Percentiles rank a stretch among this genome's conserved stretches.
Evolutionary conservation across 2,888 invertebrate species (phyloP).

Genomic region (Anaspis maculata): DNA sequence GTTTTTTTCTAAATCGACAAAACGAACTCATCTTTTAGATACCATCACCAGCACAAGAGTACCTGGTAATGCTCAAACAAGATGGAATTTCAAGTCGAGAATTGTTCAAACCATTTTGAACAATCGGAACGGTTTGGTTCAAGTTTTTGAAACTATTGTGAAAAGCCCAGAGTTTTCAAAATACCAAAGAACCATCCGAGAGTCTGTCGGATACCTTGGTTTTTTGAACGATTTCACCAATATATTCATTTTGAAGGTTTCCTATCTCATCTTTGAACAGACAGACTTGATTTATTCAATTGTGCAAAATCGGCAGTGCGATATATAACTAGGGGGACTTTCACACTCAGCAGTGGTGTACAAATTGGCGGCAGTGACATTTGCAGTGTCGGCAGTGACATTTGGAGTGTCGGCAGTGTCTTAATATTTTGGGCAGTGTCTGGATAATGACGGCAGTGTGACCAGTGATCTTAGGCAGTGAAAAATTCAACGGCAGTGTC

Average conservation of each 20-base stretch:
- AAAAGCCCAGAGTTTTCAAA: neutral
- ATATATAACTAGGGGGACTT: too few species aligned
- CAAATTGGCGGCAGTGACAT: too few species aligned
- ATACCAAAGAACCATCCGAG: constrained; percentile 11
- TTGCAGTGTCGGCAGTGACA: too few species aligned
- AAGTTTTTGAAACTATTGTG: constrained; percentile 8
- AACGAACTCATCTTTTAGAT: constrained; percentile 2
- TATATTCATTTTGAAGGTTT: constrained; percentile 2
- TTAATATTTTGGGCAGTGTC: too few species aligned
- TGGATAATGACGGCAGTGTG: too few species aligned
- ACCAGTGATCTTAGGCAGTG: too few species aligned
- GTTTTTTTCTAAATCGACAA: constrained; percentile 6
- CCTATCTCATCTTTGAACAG: constrained; percentile 3
- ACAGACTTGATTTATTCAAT: constrained; percentile 1
- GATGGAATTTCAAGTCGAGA: constrained; percentile 5
- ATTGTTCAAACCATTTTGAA: neutral
- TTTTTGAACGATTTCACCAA: constrained; percentile 9
- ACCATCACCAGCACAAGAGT: neutral
- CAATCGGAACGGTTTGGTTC: constrained; percentile 3
- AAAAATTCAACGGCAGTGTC: too few species aligned
- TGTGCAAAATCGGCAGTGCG: neutral
- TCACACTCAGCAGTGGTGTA: too few species aligned
- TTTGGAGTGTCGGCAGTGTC: too few species aligned
- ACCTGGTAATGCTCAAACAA: constrained; percentile 2
- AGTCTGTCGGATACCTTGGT: constrained; percentile 10